These are phyloP conservation scores for Xiphias gladius DNA, from an alignment of 2,113 vertebrate genomes.

Conservation along the genomic window DNA sequence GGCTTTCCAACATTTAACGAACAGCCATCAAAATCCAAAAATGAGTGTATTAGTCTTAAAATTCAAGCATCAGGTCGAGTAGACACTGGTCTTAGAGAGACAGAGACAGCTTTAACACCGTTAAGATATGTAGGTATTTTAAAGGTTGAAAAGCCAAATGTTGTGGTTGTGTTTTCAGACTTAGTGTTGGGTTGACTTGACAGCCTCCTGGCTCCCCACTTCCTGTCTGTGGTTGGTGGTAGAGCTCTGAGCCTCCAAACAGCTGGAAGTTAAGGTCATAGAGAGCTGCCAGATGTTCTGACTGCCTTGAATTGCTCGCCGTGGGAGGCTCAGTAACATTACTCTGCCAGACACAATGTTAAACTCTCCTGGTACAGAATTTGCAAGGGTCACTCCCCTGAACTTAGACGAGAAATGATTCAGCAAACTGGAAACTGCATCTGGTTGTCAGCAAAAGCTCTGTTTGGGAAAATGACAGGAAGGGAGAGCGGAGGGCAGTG, in stretches of 20 bases:
- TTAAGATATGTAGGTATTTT: constrained; percentile 26
- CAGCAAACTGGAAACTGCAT: constrained; percentile 65
- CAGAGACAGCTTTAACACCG: neutral
- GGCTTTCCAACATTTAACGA: neutral
- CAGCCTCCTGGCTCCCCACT: constrained; percentile 65
- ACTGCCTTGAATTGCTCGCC: constrained; percentile 16
- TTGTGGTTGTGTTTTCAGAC: constrained; percentile 53
- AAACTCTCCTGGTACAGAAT: neutral
- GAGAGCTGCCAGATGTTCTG: constrained; percentile 76
- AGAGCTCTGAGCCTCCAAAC: constrained; percentile 61
- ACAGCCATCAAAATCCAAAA: neutral
- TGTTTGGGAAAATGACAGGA: constrained; percentile 49
- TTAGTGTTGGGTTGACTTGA: constrained; percentile 55
- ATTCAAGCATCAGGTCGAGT: neutral
- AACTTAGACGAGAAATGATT: constrained; percentile 55
- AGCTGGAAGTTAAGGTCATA: constrained; percentile 73
- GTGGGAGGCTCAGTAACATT: constrained; percentile 52
- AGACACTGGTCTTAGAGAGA: neutral
- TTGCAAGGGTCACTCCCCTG: neutral
- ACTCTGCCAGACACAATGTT: constrained; percentile 28
- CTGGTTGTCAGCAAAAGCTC: constrained; percentile 40
- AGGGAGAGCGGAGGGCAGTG: constrained; percentile 12
- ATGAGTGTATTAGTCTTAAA: neutral
- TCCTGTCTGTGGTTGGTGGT: constrained; percentile 72
- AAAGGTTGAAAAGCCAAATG: constrained; percentile 50